Percentiles rank a stretch among this genome's conserved stretches.
Conservation (phyloP, 2,113 vertebrate genomes). For the Astur gentilis region DNA sequence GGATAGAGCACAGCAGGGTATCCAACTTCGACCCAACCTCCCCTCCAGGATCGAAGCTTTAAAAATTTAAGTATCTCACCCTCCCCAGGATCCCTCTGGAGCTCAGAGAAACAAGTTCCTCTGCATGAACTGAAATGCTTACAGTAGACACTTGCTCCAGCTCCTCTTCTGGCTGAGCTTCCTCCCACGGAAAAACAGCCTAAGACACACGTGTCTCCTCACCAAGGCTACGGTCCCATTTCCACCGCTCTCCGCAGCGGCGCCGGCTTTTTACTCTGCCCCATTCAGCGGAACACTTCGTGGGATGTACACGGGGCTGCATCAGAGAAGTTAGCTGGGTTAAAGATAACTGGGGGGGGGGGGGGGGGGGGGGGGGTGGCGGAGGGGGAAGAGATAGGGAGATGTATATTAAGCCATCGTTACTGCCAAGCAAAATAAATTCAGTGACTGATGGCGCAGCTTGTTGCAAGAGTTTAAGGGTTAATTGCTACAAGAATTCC, state of each 20-base stretch:
- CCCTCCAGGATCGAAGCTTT: background rate
- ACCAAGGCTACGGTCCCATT: background rate
- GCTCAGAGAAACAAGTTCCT: background rate
- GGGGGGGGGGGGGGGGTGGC: background rate
- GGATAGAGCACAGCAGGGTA: no score
- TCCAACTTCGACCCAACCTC: background rate
- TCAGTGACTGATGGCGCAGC: rapidly evolving
- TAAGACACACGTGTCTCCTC: rapidly evolving
- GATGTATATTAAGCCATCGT: rapidly evolving
- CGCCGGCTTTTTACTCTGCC: background rate
- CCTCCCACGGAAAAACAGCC: background rate
- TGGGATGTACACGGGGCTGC: rapidly evolving
- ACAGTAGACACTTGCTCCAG: rapidly evolving
- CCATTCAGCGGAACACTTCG: rapidly evolving
- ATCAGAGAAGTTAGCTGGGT: background rate
- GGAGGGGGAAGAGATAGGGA: no score
- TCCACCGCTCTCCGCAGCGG: background rate
- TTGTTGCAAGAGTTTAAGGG: background rate
- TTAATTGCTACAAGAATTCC: background rate
- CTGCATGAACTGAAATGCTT: background rate
- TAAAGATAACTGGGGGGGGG: background rate
- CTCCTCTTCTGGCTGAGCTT: background rate
- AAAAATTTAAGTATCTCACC: background rate
- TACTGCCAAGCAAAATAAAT: background rate
- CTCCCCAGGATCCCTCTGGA: background rate